phyloP scores from a whole-genome alignment of 2,888 invertebrate genomes.

The Cosmorhoe ocellata region DNA sequence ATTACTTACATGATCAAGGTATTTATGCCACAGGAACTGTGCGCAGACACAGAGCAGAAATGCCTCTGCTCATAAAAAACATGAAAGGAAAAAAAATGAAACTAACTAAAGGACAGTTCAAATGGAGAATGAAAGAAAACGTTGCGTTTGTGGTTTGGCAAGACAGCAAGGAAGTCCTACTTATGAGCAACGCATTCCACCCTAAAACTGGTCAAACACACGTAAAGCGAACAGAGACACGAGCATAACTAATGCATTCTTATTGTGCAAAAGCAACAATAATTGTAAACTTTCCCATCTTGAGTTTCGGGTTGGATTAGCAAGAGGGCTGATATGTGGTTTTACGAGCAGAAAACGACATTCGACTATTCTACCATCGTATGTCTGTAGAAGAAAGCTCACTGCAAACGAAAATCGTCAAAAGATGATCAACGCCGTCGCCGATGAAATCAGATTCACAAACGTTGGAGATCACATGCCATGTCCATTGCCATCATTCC shows the following conservation, averaged over 20 bases:
- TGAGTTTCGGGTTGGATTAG: constrained; percentile 35
- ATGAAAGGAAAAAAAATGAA: constrained; percentile 20
- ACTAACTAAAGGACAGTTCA: constrained; percentile 27
- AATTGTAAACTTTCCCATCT: constrained; percentile 28
- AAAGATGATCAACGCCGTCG: constrained; percentile 4
- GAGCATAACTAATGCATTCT: constrained; percentile 36
- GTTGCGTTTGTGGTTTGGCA: constrained; percentile 36
- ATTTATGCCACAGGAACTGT: constrained; percentile 36
- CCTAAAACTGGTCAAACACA: constrained; percentile 31
- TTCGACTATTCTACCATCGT: constrained; percentile 15
- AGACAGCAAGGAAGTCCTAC: constrained; percentile 32
- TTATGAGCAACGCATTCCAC: constrained; percentile 36
- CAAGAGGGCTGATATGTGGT: constrained; percentile 33
- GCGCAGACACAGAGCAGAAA: constrained; percentile 20
- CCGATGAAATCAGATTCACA: constrained; percentile 22
- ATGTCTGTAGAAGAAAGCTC: constrained; percentile 6
- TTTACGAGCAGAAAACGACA: constrained; percentile 30
- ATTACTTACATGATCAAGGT: constrained; percentile 28
- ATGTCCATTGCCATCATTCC: constrained; percentile 20
- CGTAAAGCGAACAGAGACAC: constrained; percentile 21
- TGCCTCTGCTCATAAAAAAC: constrained; percentile 24
- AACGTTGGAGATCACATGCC: constrained; percentile 33
- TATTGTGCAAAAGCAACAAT: constrained; percentile 12
- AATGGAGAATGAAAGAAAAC: constrained; percentile 33
- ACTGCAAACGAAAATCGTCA: constrained; percentile 7